Base-by-base conservation (phyloP, 2,797 vertebrate genomes). In the Intellagama lesueurii region DNA sequence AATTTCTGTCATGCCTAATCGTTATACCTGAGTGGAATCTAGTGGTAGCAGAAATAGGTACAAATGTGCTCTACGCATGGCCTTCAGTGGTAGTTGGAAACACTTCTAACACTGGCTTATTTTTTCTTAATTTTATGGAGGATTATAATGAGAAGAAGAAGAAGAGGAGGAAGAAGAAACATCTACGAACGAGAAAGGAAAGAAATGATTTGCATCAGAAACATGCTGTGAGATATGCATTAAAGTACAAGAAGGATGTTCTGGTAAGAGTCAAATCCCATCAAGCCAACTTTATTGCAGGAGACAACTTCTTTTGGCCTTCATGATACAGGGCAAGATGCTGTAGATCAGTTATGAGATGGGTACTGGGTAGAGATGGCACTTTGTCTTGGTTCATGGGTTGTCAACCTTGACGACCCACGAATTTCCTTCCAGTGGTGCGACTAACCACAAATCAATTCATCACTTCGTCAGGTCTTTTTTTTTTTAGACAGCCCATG, bases 101-200 rank as follows among this genome's bases (percentile, higher is more conserved):
- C 56, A 75, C 32, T 75, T 88, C 35, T 2, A 78, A 11, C 40
- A 84, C 7, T 66, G 5, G 5, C 1, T 49, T 87, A 4, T 80
- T 88, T 83, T 88, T 85, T 68, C 5, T 16, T 66, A 69, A 44
- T 68, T 84, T 40, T 40, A 75, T 0, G 40, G 44, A 60, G 6
- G 79, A 94, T 94, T 28, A 1, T 40, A 66, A 91, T 76, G 91
- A 81, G 76, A 75, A 4, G 60, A 91, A 91, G 81, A 94, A 91
- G 66, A 90, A 86, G 81, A 94, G 91, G 86, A 94, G 91, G 87
- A 94, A 89, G 70, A 97, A 95, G 92, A 98, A 98, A 93, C 91
- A 24, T 40, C 93, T 98, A 52, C 95, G 73, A 90, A 98, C 96
- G 81, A 95, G 91, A 16, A 98, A 97, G 93, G 97, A 96, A 49